Base-by-base conservation (phyloP, 2,888 invertebrate species). In the Lithophane leautieri region DNA sequence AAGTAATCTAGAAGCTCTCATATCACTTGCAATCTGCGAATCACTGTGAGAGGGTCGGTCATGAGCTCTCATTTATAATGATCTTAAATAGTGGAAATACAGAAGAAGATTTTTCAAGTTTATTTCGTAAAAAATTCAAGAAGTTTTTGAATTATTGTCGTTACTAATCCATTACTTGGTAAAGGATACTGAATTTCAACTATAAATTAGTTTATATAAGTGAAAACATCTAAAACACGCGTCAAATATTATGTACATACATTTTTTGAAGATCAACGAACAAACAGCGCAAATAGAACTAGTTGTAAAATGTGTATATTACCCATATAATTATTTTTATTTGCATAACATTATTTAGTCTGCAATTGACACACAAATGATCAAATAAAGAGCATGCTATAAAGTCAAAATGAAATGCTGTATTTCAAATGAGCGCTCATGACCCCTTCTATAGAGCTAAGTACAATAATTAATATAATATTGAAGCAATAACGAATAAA, bases 381-480 rank as follows among this genome's bases (percentile, higher is more conserved):
- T 28, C 7, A 4, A 50, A 22, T 28, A 14, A 22, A 47, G 19
- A 47, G 1, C 25, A 56, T 7, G 7, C 7, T 56, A 14, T 14
- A 25, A 56, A 2, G 12, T 25, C 1, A 25, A 14, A 7, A 25
- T 56, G 56, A 25, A 14, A 14, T 56, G 56, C 25, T 25, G 14
- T 25, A 25, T 60, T 60, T 4, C 9, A 34, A 60, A 76, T 81
- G 76, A 66, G 40, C 16, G 71, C 76, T 76, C 83, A 76, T 78
- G 76, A 50, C 61, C 65, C 72, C 79, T 72, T 78, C 78, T 76
- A 90, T 94, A 93, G 90, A 89, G 89, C 89, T 95, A 95, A 95
- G 95, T 95, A 95, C 94, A 95, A 95, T 95, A 94, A 93, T 89
- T 95, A 94, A 93, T 87, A 81, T 87, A 89, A 89, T 85, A 85